Conservation (phyloP, 1,140 invertebrate genomes). For the Drosophila ambigua region DNA sequence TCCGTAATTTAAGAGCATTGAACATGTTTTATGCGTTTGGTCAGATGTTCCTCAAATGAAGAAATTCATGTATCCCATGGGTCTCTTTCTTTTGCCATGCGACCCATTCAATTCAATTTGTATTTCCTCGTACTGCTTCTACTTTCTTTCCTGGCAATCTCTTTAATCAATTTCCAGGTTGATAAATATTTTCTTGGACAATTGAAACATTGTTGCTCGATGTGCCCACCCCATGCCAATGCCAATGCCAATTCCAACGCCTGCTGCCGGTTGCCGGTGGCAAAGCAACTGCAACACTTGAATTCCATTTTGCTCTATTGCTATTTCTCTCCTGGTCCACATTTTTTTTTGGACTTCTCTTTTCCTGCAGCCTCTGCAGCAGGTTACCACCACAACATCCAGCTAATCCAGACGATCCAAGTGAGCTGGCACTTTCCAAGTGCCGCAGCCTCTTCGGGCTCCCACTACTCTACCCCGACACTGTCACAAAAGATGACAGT, state of each 20-base stretch:
- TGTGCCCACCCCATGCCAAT: too few relatives aligned
- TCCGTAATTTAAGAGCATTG: too few relatives aligned
- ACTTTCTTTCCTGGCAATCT: conserved; percentile 17
- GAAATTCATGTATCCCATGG: too few relatives aligned
- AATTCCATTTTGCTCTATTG: conserved; percentile 28
- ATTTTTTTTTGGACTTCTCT: conserved; percentile 40
- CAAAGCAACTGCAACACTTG: conserved; percentile 58
- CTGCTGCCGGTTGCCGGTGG: conserved; percentile 16
- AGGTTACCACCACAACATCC: conserved; percentile 42
- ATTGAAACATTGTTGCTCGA: conserved; percentile 32
- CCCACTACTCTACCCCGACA: conserved; percentile 20
- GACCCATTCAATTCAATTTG: conserved; percentile 16
- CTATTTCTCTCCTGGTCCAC: conserved; percentile 21
- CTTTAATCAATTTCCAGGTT: conserved; percentile 50
- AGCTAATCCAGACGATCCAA: conserved; percentile 64
- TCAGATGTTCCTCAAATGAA: too few relatives aligned
- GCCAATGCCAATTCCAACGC: too few relatives aligned
- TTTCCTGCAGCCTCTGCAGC: conserved; percentile 1
- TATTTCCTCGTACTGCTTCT: not conserved
- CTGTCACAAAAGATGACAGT: conserved; percentile 66
- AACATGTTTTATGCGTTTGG: too few relatives aligned
- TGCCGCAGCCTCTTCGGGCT: conserved; percentile 45
- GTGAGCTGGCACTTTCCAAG: conserved; percentile 57
- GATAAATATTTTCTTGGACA: conserved; percentile 52
- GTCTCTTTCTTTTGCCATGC: not conserved